Conservation (phyloP, 2,888 invertebrate species). For the Esperia sulphurella region DNA sequence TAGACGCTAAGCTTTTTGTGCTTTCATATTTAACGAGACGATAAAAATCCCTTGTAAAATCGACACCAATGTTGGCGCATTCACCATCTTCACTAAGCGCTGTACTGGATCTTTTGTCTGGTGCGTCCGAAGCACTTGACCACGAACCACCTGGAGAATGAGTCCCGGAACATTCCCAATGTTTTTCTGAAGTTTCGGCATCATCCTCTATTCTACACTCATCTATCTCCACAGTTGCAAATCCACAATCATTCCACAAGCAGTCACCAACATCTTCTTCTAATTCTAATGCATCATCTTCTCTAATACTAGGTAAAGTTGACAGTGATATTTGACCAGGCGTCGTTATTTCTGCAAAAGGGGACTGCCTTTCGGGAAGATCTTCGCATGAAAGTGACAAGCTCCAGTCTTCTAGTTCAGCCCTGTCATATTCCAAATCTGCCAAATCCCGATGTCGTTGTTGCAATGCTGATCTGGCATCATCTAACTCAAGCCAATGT, state of each 20-base stretch:
- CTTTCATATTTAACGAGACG: slow-evolving; percentile 89
- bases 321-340: slow-evolving; percentile 82
- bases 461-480: slow-evolving; percentile 83
- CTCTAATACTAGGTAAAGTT: slow-evolving; percentile 85
- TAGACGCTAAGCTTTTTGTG: slow-evolving; percentile 87
- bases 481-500: slow-evolving; percentile 86
- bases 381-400: slow-evolving; percentile 86
- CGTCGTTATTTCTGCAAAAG: slow-evolving; percentile 74
- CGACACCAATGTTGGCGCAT: slow-evolving; percentile 83
- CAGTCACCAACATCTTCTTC: slow-evolving; percentile 87
- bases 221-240: slow-evolving; percentile 83
- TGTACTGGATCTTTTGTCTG: slow-evolving; percentile 85
- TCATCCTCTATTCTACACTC: slow-evolving; percentile 80
- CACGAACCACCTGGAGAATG: slow-evolving; percentile 82
- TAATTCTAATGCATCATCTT: slow-evolving; percentile 84
- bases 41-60: slow-evolving; percentile 89
- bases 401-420: slow-evolving; percentile 90
- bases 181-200: slow-evolving; percentile 72
- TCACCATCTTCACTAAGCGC: slow-evolving; percentile 85
- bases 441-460: slow-evolving; percentile 84
- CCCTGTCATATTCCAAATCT: slow-evolving; percentile 86
- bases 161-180: slow-evolving; percentile 82
- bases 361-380: slow-evolving; percentile 77
- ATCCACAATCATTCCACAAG: slow-evolving; percentile 87
- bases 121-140: slow-evolving; percentile 78